phyloP scores from a whole-genome alignment of 2,113 vertebrate genomes.

The Phylloscopus trochiloides region DNA sequence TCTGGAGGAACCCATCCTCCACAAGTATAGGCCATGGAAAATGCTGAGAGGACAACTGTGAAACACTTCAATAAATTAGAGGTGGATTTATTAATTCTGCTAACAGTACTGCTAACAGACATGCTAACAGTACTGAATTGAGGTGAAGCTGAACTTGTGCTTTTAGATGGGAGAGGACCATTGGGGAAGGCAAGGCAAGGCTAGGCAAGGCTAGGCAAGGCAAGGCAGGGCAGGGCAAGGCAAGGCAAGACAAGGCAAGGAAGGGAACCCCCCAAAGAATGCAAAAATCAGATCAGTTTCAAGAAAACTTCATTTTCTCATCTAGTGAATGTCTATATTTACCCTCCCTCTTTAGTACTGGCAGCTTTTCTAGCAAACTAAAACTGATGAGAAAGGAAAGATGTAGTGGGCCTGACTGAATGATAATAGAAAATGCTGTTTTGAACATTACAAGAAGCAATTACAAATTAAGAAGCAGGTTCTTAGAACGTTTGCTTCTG shows the following conservation, averaged over 20 bases:
- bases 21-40: neutral
- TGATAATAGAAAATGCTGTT: neutral
- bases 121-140: neutral
- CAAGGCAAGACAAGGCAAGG: too few relatives aligned
- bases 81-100: constrained; percentile 42
- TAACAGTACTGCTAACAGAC: neutral
- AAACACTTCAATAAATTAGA: constrained; percentile 47
- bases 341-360: fast-evolving
- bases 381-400: neutral
- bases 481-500: neutral
- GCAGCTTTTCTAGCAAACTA: neutral
- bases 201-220: neutral
- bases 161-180: neutral
- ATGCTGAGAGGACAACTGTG: neutral
- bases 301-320: neutral
- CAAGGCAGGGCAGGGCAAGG: neutral
- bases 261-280: neutral
- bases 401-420: neutral
- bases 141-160: constrained; percentile 8
- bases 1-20: too few relatives aligned
- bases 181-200: neutral
- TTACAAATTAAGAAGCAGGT: neutral
- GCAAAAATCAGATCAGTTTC: neutral
- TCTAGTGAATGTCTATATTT: neutral
- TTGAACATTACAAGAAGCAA: neutral